Base-by-base conservation (phyloP, 2,113 vertebrate genomes). In the Pollimyrus isidori region DNA sequence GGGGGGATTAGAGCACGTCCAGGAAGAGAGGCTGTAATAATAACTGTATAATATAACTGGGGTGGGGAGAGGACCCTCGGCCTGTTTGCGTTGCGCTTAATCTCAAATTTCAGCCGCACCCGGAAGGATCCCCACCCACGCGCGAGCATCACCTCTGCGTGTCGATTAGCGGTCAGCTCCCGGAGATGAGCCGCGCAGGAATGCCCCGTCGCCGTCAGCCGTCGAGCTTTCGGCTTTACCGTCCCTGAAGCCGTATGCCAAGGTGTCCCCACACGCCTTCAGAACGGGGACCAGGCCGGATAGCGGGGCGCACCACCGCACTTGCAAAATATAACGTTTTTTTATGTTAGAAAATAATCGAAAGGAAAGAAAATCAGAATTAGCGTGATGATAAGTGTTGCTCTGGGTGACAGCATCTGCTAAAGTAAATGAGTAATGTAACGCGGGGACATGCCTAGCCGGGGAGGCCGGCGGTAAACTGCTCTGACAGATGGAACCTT, bases 1-100 rank as follows among this genome's bases (percentile, higher is more conserved):
- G n/a, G 96, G 96, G 96, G 48, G 48, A 56, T 87, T 87, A 96
- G 95, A 95, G 95, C 95, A 95, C 95, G 95, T 94, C 95, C 17
- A 90, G 95, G 93, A 94, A 94, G 95, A 94, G 95, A 95, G 95
- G 96, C 96, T 96, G 95, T 23, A 87, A 58, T 52, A 58, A 52
- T 87, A 87, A 87, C 86, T 35, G 30, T 69, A 26, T 35, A 69
- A 69, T 56, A 42, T 48, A 48, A 88, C 49, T 9, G 48, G 23
- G 45, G 39, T 21, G 52, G 52, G 13, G n/a, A 19, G 46, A 6
- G n/a, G 3, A 45, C 87, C 87, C n/a, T 45, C 45, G 26, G 13
- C 42, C 19, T 88, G 58, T 88, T 88, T 88, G 87, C 45, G 50
- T 62, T n/a, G 58, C 23, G 35, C 56, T 69, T 62, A 46, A 62